A percentile compares a stretch with the other conserved stretches of the same genome.
Conservation (phyloP, 2,888 invertebrate species). For the Saturnia japonica region DNA sequence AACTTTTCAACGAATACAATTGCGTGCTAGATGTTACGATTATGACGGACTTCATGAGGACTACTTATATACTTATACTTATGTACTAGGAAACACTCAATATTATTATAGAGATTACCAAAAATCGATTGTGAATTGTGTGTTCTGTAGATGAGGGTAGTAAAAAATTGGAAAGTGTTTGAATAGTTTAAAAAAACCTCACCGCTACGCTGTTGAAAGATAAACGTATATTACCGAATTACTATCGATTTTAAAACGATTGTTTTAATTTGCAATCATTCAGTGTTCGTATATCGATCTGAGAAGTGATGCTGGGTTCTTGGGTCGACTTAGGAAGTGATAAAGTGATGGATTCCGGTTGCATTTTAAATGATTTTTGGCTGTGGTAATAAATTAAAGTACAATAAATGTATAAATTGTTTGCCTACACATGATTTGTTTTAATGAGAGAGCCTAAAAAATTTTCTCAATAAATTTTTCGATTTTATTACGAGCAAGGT, state of each 20-base stretch:
- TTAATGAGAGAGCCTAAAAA: background rate
- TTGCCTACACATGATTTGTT: background rate
- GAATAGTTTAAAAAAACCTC: background rate
- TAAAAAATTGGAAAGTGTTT: background rate
- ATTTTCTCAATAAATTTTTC: background rate
- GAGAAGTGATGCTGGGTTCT: too few relatives aligned
- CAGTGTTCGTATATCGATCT: background rate
- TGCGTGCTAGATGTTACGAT: background rate
- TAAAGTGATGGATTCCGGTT: too few relatives aligned
- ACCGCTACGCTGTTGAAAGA: background rate
- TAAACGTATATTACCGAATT: background rate
- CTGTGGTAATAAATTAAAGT: background rate
- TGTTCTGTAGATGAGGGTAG: slow-evolving; percentile 2
- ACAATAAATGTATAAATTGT: background rate
- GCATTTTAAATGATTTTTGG: background rate
- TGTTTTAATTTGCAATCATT: background rate
- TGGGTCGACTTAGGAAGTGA: too few relatives aligned
- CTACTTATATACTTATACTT: too few relatives aligned
- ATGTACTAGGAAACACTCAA: background rate
- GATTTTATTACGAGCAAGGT: background rate
- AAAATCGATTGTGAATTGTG: slow-evolving; percentile 1
- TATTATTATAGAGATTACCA: background rate
- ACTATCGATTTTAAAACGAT: background rate
- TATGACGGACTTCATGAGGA: background rate
- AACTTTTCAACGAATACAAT: background rate